These are phyloP conservation scores for Leucoma salicis DNA, from an alignment of 2,888 invertebrate species.

Conservation along the genomic window DNA sequence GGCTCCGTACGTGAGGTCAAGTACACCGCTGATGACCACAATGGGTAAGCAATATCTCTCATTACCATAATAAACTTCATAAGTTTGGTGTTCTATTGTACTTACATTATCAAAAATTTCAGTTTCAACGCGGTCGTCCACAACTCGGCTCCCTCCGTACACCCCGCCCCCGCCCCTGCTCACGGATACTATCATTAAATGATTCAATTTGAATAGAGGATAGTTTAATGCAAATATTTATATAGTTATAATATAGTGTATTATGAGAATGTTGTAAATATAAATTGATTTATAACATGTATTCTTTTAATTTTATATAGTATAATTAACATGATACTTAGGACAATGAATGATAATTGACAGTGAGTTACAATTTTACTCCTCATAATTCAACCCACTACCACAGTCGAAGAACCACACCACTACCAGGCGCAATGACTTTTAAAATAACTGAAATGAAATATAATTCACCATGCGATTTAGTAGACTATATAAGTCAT, in stretches of 20 bases:
- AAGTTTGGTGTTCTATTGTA: not conserved
- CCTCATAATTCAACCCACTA: too few relatives aligned
- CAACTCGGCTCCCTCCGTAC: constrained; percentile 14
- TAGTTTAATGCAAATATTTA: not conserved
- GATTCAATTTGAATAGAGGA: not conserved
- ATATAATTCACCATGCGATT: too few relatives aligned
- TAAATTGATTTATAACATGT: not conserved
- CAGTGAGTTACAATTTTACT: too few relatives aligned
- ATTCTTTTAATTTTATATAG: not conserved
- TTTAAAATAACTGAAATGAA: too few relatives aligned
- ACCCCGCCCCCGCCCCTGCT: constrained; percentile 17
- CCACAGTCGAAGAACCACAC: too few relatives aligned
- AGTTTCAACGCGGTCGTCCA: constrained; percentile 9
- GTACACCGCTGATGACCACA: constrained; percentile 62
- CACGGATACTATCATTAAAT: not conserved
- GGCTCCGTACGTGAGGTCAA: constrained; percentile 77
- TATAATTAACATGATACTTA: too few relatives aligned
- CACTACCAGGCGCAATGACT: too few relatives aligned
- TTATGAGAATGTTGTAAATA: not conserved
- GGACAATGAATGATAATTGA: too few relatives aligned
- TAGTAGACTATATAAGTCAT: too few relatives aligned
- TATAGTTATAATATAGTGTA: not conserved
- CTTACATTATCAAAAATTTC: not conserved
- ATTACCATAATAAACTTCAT: not conserved
- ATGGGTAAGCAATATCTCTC: constrained; percentile 48